phyloP scores from a whole-genome alignment of 2,113 vertebrate genomes.

The Chroicocephalus ridibundus region DNA sequence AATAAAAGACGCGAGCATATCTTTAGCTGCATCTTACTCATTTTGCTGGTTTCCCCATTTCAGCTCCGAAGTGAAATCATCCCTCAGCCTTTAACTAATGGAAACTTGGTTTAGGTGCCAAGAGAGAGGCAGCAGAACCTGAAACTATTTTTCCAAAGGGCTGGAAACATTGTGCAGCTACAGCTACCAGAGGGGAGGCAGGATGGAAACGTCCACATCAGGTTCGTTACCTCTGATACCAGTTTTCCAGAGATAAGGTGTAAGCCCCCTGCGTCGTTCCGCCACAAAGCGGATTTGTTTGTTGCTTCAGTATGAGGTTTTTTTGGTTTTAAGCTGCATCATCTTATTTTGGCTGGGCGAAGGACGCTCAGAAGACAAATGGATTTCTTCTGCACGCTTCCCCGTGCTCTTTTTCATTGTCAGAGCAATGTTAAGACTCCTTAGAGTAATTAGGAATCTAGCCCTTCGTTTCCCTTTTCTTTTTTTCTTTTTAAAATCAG shows the following conservation, averaged over 20 bases:
- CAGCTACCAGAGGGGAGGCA: constrained; percentile 28
- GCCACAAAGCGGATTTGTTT: neutral
- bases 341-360: neutral
- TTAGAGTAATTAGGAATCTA: neutral
- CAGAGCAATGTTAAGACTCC: neutral
- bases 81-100: constrained; percentile 68
- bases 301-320: neutral
- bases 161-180: constrained; percentile 62
- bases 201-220: constrained; percentile 56
- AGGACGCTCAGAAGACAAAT: neutral
- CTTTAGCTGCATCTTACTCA: constrained; percentile 5
- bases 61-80: constrained; percentile 69
- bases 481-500: neutral
- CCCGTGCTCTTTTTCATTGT: neutral
- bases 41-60: constrained; percentile 68
- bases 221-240: constrained; percentile 27
- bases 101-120: constrained; percentile 72
- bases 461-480: neutral
- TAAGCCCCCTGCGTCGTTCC: neutral
- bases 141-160: constrained; percentile 64
- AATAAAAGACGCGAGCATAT: neutral
- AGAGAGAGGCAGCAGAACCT: constrained; percentile 63
- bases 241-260: constrained; percentile 55
- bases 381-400: neutral
- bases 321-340: neutral